Evolutionary conservation across 1,140 invertebrate genomes (phyloP).

Genomic region (Zaprionus nigranus): DNA sequence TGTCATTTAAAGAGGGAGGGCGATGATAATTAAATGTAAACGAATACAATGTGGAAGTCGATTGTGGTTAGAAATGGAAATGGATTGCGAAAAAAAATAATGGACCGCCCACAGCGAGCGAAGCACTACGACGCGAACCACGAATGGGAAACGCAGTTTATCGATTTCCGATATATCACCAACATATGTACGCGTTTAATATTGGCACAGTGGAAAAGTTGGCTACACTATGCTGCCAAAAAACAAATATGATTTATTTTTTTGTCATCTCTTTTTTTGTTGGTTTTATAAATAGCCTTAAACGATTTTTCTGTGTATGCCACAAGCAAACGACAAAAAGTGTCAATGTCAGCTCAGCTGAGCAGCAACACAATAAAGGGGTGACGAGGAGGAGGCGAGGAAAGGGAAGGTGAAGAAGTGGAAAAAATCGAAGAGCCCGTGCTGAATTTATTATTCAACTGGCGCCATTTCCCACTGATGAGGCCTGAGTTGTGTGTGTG

Average conservation of each 20-base stretch:
- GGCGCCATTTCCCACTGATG: slow-evolving; percentile 46
- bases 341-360: slow-evolving; percentile 77
- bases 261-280: slow-evolving; percentile 36
- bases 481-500: slow-evolving; percentile 13
- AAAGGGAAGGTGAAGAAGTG: slow-evolving; percentile 13
- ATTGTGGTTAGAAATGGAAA: slow-evolving; percentile 33
- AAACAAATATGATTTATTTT: neutral
- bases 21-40: slow-evolving; percentile 39
- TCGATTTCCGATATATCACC: slow-evolving; percentile 32
- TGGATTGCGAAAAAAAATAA: slow-evolving; percentile 6
- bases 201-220: slow-evolving; percentile 5
- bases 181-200: neutral
- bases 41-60: slow-evolving; percentile 30
- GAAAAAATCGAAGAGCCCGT: slow-evolving; percentile 74
- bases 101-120: neutral
- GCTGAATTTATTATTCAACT: slow-evolving; percentile 79
- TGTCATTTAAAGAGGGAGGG: slow-evolving; percentile 20
- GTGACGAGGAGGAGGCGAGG: neutral
- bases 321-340: slow-evolving; percentile 65
- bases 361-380: slow-evolving; percentile 27
- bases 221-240: neutral
- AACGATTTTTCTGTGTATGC: slow-evolving; percentile 67
- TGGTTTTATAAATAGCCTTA: slow-evolving; percentile 75
- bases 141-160: slow-evolving; percentile 10
- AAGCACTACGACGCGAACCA: neutral